phyloP scores from a whole-genome alignment of 2,888 invertebrate species.

The Leuctra nigra region DNA sequence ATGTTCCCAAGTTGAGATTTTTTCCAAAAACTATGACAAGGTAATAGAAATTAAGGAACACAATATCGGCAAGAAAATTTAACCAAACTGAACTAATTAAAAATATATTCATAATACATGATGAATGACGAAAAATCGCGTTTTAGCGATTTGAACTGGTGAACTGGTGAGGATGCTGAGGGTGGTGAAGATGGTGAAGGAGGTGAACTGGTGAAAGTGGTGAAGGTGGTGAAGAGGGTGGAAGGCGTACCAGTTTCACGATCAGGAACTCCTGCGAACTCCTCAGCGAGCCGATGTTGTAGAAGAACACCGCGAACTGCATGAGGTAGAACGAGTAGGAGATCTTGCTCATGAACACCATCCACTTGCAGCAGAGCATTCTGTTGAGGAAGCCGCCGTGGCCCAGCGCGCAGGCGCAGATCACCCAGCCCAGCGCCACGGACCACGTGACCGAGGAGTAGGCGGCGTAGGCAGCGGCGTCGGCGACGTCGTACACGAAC shows the following conservation, averaged over 20 bases:
- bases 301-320: constrained; percentile 59
- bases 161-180: no score
- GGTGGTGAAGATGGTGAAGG: no score
- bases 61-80: not conserved
- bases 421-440: constrained; percentile 55
- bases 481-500: constrained; percentile 52
- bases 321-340: constrained; percentile 60
- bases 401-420: constrained; percentile 53
- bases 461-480: constrained; percentile 58
- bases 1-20: no score
- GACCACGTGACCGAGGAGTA: constrained; percentile 57
- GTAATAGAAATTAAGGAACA: constrained; percentile 18
- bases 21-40: no score
- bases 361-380: constrained; percentile 48
- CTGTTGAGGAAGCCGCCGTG: constrained; percentile 41
- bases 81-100: no score
- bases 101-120: no score
- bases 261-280: constrained; percentile 53
- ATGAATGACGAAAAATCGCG: no score
- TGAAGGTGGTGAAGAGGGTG: no score
- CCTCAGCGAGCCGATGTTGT: constrained; percentile 54
- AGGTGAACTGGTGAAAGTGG: no score
- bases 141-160: no score
- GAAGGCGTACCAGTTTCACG: constrained; percentile 52
- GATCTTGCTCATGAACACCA: constrained; percentile 56